phyloP scores from a whole-genome alignment of 2,113 vertebrate genomes.

The Saccopteryx leptura region DNA sequence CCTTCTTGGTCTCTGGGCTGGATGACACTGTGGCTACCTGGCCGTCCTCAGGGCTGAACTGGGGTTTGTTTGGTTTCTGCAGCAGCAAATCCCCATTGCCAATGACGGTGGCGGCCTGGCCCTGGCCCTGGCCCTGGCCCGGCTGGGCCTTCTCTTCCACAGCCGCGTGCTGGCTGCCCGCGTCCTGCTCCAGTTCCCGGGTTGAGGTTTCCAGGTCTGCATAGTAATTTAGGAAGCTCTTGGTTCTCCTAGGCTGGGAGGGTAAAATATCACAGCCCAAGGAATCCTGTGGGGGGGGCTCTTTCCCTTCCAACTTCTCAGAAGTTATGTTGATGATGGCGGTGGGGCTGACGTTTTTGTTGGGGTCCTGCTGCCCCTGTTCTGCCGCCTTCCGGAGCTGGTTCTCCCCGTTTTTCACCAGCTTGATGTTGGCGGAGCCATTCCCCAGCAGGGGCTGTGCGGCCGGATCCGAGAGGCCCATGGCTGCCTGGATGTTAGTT shows the following conservation, averaged over 20 bases:
- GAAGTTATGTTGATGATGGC: slow-evolving; percentile 88
- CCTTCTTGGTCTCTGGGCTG: slow-evolving; percentile 95
- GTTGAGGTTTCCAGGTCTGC: slow-evolving; percentile 92
- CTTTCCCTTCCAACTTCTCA: slow-evolving; percentile 94
- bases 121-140: slow-evolving; percentile 84
- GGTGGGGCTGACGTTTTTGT: slow-evolving; percentile 90
- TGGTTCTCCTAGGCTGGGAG: slow-evolving; percentile 92
- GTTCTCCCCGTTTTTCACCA: slow-evolving; percentile 99
- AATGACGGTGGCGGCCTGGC: slow-evolving; percentile 80
- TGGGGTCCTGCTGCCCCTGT: slow-evolving; percentile 92
- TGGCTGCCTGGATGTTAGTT: slow-evolving; percentile 95
- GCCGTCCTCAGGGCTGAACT: slow-evolving; percentile 90
- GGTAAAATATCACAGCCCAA: slow-evolving; percentile 87
- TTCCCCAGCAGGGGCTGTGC: slow-evolving; percentile 90
- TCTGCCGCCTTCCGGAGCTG: slow-evolving; percentile 96
- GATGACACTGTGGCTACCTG: slow-evolving; percentile 90
- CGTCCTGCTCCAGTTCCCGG: slow-evolving; percentile 86
- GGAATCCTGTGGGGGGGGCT: slow-evolving; percentile 87
- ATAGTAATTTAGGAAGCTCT: slow-evolving; percentile 97
- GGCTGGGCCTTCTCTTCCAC: slow-evolving; percentile 88
- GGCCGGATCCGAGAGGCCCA: slow-evolving; percentile 94
- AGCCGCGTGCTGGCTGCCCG: slow-evolving; percentile 74
- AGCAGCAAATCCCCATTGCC: slow-evolving; percentile 86
- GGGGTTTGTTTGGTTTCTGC: slow-evolving; percentile 87
- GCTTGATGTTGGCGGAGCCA: slow-evolving; percentile 95